phyloP scores from a whole-genome alignment of 2,888 invertebrate genomes.

The Dryadula phaetusa region DNA sequence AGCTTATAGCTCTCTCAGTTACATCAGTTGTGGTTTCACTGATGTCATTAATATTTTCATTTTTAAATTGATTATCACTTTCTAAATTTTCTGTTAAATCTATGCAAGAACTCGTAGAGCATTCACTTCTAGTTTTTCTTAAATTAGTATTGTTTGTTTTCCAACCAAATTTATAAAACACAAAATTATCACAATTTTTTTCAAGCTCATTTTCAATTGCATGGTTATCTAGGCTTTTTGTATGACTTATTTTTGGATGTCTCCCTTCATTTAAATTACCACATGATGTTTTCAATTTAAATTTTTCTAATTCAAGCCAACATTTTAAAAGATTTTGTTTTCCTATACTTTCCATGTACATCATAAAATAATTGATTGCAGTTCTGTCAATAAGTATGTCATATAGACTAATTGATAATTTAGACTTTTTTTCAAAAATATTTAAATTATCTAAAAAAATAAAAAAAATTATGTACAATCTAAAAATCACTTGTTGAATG shows the following conservation, averaged over 20 bases:
- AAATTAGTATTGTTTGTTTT: conserved; percentile 55
- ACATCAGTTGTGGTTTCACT: conserved; percentile 51
- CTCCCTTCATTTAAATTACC: conserved; percentile 52
- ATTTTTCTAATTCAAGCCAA: conserved; percentile 90
- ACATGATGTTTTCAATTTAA: conserved; percentile 67
- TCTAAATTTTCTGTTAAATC: conserved; percentile 61
- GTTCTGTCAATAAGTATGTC: conserved; percentile 91
- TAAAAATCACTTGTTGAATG: too few species aligned
- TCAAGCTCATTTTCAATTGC: conserved; percentile 54
- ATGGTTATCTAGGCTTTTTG: conserved; percentile 70
- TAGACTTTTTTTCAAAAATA: conserved; percentile 82
- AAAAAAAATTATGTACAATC: conserved; percentile 1
- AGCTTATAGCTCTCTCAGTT: conserved; percentile 86
- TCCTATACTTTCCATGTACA: conserved; percentile 92
- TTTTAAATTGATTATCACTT: conserved; percentile 51
- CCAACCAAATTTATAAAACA: conserved; percentile 59
- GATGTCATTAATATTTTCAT: conserved; percentile 45
- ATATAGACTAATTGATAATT: conserved; percentile 89
- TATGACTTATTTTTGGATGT: conserved; percentile 61
- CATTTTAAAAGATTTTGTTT: conserved; percentile 88
- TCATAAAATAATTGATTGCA: conserved; percentile 92
- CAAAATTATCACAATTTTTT: conserved; percentile 51
- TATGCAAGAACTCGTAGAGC: conserved; percentile 66
- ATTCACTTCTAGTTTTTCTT: conserved; percentile 54
- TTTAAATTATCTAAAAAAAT: conserved; percentile 64